phyloP scores from a whole-genome alignment of 64 coral and sea anemone genomes.

The Actinia equina region DNA sequence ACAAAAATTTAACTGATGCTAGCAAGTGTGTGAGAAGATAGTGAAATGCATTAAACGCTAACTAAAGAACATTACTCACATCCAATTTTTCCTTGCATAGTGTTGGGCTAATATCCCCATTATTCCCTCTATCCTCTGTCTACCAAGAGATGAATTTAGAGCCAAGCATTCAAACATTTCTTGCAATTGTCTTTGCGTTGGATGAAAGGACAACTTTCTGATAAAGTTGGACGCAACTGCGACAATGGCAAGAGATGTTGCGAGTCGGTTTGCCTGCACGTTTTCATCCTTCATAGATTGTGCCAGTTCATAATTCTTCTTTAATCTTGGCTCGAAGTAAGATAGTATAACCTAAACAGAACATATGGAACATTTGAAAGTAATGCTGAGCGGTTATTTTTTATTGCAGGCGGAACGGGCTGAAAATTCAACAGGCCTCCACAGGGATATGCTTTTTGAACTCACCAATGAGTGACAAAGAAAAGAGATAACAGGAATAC shows the following conservation, averaged over 20 bases:
- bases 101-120: neutral
- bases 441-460: no score
- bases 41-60: no score
- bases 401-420: no score
- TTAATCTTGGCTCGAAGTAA: conserved; percentile 1
- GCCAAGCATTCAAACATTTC: neutral
- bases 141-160: neutral
- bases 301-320: neutral
- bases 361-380: neutral
- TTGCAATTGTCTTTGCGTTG: neutral
- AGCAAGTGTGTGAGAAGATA: neutral
- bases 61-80: neutral
- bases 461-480: no score
- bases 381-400: no score
- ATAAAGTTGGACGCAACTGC: neutral
- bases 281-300: neutral
- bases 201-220: neutral
- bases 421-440: no score
- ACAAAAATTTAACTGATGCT: neutral
- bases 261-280: neutral
- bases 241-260: conserved; percentile 23
- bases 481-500: no score
- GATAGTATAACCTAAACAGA: neutral
- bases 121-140: neutral
- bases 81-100: neutral